Evolutionary conservation across 1,140 invertebrate species (phyloP).

Genomic region (Bombus balteatus): DNA sequence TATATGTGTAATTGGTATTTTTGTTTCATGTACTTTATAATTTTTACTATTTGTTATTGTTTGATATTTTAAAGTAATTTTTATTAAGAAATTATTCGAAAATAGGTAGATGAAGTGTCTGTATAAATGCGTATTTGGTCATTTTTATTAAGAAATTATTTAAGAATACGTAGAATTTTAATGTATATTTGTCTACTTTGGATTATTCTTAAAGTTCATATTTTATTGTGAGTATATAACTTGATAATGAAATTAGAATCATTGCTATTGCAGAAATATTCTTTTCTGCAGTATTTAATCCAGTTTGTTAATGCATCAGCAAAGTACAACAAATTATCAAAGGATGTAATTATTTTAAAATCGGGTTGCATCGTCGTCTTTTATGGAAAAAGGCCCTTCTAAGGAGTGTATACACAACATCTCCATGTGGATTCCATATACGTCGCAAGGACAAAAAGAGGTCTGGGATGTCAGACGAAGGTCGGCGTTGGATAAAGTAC

Average conservation of each 20-base stretch:
- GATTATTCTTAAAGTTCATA: not conserved
- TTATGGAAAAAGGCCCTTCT: not conserved
- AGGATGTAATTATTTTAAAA: conserved; percentile 1
- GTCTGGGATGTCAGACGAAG: conserved; percentile 10
- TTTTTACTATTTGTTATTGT: not conserved
- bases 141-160: not conserved
- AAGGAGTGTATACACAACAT: not conserved
- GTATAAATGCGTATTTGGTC: too few species aligned
- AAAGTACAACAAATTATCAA: not conserved
- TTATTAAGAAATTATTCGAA: not conserved
- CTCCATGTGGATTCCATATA: conserved; percentile 33
- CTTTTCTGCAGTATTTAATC: not conserved
- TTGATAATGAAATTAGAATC: not conserved
- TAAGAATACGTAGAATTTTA: too few species aligned
- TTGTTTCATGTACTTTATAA: not conserved
- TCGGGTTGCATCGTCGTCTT: not conserved
- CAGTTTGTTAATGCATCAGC: not conserved
- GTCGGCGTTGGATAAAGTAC: not conserved
- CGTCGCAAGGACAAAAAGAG: conserved; percentile 11
- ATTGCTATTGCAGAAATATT: not conserved
- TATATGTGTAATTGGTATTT: not conserved
- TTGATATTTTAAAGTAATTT: not conserved
- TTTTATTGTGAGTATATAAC: not conserved
- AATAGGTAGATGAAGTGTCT: not conserved
- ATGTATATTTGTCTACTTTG: not conserved